Base-by-base conservation (phyloP, 1,140 invertebrate genomes). In the Ephestia elutella region DNA sequence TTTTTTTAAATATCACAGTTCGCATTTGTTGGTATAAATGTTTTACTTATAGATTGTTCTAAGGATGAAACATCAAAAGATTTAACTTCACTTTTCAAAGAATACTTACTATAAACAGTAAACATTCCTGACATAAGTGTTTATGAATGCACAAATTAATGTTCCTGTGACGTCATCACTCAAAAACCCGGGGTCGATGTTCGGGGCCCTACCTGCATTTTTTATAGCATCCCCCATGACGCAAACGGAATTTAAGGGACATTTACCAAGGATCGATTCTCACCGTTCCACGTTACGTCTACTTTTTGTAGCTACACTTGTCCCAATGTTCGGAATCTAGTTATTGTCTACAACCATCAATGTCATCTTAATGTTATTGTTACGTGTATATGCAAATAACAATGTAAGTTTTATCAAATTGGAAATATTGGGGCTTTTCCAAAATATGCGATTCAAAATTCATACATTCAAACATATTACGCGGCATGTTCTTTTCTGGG, bases 191-290 rank as follows among this genome's bases (percentile, higher is more conserved):
- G 80, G 85, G 85, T 87, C 85, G 85, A 65, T 78, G 85, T 65
- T 79, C 85, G 75, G 71, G 71, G 70, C 75, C 70, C 76, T 87
- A 87, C 85, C 82, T 87, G 85, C 70, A 78, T 83, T 87, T 87
- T 87, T 87, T 86, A 76, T 78, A 73, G 71, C 82, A 85, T 79
- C 84, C 81, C 68, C 63, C 63, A 60, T 77, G 75, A 81, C 71
- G 73, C 68, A 72, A 79, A 60, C 74, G 68, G 66, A 66, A 67
- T 79, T 66, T 49, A 65, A 74, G 64, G 66, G 68, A 73, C 65
- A 71, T 57, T 70, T 60, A 56, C 59, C 56, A 32, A 20, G 11
- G 50, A 25, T 62, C 49, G 18, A 49, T 65, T 44, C 56, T 58
- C 21, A 56, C 57, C 38, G 44, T 60, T n/a, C 7, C 32, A 48